Conservation (phyloP, 2,113 vertebrate genomes). For the Pomatorhinus ruficollis region DNA sequence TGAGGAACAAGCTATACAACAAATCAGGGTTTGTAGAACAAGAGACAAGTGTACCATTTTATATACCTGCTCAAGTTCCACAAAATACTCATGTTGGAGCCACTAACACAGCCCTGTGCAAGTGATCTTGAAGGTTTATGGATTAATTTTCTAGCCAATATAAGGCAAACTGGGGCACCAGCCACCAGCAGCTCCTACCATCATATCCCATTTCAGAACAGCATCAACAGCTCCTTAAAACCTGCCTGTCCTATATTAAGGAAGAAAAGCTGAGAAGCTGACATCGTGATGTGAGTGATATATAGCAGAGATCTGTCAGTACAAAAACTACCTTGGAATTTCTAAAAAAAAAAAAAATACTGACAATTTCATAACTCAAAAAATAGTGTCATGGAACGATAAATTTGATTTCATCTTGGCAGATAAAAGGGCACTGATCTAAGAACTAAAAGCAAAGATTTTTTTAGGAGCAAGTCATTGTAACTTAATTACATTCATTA, state of each 20-base stretch:
- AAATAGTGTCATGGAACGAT: neutral
- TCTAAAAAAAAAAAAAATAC: neutral
- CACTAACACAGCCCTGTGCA: neutral
- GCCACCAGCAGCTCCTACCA: neutral
- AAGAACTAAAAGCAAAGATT: conserved; percentile 13
- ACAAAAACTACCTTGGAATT: conserved; percentile 13
- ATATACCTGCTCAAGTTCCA: neutral
- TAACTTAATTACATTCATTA: conserved; percentile 37
- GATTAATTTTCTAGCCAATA: conserved; percentile 22
- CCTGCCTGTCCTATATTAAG: neutral
- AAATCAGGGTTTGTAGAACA: neutral
- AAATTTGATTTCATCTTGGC: conserved; percentile 21
- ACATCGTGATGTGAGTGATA: conserved; percentile 4
- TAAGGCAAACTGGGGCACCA: neutral
- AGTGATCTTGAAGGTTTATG: conserved; percentile 8
- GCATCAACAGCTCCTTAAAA: neutral
- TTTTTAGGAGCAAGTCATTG: conserved; percentile 19
- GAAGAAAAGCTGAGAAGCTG: neutral
- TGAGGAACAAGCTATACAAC: neutral
- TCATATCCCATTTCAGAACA: neutral
- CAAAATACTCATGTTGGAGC: neutral
- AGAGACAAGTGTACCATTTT: neutral
- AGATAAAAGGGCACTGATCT: conserved; percentile 47
- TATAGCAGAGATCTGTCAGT: neutral
- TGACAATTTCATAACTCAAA: conserved; percentile 20